Evolutionary conservation across 2,888 invertebrate species (phyloP).

Genomic region (Lasioglossum morio): DNA sequence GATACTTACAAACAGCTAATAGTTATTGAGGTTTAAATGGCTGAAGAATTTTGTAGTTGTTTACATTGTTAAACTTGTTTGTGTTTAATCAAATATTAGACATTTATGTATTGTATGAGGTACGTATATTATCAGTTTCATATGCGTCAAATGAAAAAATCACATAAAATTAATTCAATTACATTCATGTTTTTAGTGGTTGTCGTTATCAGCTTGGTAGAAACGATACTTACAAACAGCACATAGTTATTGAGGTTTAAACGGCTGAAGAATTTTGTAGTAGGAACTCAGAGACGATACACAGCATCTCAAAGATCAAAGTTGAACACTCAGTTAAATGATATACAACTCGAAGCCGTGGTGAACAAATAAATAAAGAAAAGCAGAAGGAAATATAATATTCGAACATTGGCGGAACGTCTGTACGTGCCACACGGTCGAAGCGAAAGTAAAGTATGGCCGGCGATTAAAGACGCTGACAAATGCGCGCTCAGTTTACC

Average conservation of each 20-base stretch:
- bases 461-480: constrained; percentile 6
- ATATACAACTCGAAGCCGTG: not conserved
- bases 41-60: too few relatives aligned
- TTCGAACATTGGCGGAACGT: not conserved
- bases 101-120: too few relatives aligned
- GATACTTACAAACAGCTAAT: not conserved
- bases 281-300: not conserved
- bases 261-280: not conserved
- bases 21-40: not conserved
- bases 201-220: not conserved
- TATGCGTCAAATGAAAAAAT: too few relatives aligned
- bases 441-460: not conserved
- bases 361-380: not conserved
- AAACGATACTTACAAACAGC: not conserved
- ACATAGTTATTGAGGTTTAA: not conserved
- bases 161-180: not conserved
- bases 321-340: not conserved
- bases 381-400: not conserved
- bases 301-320: not conserved
- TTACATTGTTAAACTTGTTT: too few relatives aligned
- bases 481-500: constrained; percentile 14
- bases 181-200: not conserved
- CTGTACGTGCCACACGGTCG: not conserved
- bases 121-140: too few relatives aligned
- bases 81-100: too few relatives aligned